phyloP scores from a whole-genome alignment of 2,113 vertebrate species.

The Paradisaea rubra region DNA sequence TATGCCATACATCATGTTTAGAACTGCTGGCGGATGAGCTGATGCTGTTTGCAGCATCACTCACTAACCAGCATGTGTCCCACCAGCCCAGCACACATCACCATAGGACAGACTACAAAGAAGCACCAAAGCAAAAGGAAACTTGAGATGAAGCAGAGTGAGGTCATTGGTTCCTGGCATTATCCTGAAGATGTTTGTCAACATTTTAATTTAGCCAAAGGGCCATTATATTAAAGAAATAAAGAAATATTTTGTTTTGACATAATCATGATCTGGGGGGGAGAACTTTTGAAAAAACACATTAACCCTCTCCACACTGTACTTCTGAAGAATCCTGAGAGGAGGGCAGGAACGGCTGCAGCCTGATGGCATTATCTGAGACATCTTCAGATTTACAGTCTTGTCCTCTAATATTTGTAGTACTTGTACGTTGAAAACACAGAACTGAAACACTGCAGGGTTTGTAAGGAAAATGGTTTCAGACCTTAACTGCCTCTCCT shows the following conservation, averaged over 20 bases:
- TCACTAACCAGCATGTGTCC: not conserved
- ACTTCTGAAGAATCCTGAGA: not conserved
- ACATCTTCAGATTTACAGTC: not conserved
- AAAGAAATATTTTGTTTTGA: not conserved
- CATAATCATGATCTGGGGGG: not conserved
- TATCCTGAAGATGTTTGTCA: not conserved
- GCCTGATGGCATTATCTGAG: not conserved
- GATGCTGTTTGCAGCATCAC: not conserved
- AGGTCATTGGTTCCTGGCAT: not conserved
- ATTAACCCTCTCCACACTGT: accelerated
- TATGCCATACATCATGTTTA: not conserved
- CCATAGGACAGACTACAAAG: not conserved
- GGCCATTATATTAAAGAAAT: not conserved
- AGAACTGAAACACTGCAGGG: accelerated
- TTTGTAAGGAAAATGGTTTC: not conserved
- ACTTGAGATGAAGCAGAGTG: not conserved
- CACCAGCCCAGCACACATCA: not conserved
- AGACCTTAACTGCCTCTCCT: not conserved
- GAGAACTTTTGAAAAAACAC: not conserved
- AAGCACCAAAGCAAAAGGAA: not conserved
- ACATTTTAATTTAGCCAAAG: not conserved
- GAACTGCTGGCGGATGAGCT: accelerated
- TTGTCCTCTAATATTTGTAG: not conserved
- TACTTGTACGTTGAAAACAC: not conserved
- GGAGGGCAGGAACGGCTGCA: accelerated